These are phyloP conservation scores for Pandemis cinnamomeana DNA, from an alignment of 2,888 invertebrate species.

Conservation along the genomic window DNA sequence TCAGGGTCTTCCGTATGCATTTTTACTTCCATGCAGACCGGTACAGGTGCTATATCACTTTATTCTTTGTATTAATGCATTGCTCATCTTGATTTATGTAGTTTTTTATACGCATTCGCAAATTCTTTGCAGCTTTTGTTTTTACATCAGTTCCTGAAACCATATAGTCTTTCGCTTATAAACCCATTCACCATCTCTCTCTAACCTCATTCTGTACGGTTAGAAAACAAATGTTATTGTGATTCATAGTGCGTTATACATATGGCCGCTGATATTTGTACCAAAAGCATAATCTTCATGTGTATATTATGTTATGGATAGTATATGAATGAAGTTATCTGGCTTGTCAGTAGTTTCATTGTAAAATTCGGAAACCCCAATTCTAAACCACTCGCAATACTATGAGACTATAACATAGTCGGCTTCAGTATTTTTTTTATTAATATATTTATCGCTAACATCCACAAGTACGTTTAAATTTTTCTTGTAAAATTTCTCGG, in stretches of 20 bases:
- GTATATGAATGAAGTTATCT: not conserved
- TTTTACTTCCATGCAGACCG: conserved; percentile 1
- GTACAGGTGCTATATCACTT: not conserved
- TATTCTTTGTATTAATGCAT: not conserved
- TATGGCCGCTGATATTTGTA: too few relatives aligned
- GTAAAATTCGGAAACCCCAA: not conserved
- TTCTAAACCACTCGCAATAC: not conserved
- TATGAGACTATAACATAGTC: not conserved
- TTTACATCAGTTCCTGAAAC: too few relatives aligned
- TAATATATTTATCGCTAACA: not conserved
- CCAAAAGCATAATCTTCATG: too few relatives aligned
- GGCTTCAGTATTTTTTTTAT: not conserved
- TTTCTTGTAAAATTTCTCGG: not conserved
- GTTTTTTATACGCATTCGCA: not conserved
- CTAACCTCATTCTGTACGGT: too few relatives aligned
- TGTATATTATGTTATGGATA: not conserved
- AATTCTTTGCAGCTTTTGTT: too few relatives aligned
- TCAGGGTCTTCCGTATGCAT: conserved; percentile 21
- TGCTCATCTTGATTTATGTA: not conserved
- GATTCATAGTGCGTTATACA: too few relatives aligned
- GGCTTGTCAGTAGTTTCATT: not conserved
- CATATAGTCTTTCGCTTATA: too few relatives aligned
- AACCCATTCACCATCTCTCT: too few relatives aligned
- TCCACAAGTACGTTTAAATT: not conserved
- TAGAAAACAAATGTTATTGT: too few relatives aligned